These are phyloP conservation scores for Meloe dianella DNA, from an alignment of 2,888 invertebrate species.

Conservation along the genomic window DNA sequence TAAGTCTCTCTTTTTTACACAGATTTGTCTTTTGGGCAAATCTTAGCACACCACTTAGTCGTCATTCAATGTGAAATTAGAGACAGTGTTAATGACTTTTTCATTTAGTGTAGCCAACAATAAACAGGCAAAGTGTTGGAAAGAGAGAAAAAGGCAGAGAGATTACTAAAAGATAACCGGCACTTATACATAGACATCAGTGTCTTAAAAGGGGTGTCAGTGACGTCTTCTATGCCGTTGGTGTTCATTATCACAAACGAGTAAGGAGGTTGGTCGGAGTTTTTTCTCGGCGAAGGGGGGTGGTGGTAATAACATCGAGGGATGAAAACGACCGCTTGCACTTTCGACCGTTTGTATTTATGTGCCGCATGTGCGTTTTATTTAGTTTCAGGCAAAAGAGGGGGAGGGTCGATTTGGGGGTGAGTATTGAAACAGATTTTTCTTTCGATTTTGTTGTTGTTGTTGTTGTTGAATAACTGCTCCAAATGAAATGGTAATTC, in stretches of 20 bases:
- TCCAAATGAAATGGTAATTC: background rate
- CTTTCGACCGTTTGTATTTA: slow-evolving; percentile 30
- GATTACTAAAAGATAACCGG: background rate
- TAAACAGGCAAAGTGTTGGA: slow-evolving; percentile 26
- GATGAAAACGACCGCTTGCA: slow-evolving; percentile 29
- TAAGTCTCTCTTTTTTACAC: background rate
- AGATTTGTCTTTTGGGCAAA: slow-evolving; percentile 21
- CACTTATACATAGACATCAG: slow-evolving; percentile 5
- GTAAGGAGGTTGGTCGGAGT: slow-evolving; percentile 10
- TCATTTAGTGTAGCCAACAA: slow-evolving; percentile 42
- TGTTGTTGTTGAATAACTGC: background rate
- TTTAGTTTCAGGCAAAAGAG: background rate
- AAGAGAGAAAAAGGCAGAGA: background rate
- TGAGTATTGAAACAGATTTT: background rate
- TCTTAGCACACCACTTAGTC: slow-evolving; percentile 22
- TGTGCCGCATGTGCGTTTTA: slow-evolving; percentile 24
- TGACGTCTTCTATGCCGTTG: slow-evolving; percentile 2
- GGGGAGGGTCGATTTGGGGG: background rate
- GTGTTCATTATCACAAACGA: slow-evolving; percentile 9
- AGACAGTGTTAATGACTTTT: slow-evolving; percentile 50
- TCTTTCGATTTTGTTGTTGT: slow-evolving; percentile 3
- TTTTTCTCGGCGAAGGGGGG: background rate
- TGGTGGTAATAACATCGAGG: background rate
- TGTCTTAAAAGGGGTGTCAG: background rate
- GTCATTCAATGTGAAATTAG: slow-evolving; percentile 42